Evolutionary conservation across 2,888 invertebrate species (phyloP).

Genomic region (Orgyia antiqua): DNA sequence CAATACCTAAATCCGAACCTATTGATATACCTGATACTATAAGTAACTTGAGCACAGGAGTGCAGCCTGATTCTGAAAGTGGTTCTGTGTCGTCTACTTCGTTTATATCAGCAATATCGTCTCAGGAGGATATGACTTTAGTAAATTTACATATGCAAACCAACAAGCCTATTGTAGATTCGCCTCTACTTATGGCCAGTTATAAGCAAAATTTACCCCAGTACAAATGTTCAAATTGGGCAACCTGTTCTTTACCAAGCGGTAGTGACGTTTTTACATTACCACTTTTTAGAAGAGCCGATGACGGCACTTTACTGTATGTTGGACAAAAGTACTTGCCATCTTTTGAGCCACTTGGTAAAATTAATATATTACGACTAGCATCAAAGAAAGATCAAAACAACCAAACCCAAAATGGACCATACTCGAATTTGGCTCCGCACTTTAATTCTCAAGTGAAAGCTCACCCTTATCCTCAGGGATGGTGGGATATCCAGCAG

Average conservation of each 20-base stretch:
- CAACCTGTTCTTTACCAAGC: conserved; percentile 82
- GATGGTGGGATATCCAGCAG: conserved; percentile 73
- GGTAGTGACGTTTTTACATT: conserved; percentile 88
- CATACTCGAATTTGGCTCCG: conserved; percentile 57
- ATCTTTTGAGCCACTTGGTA: conserved; percentile 55
- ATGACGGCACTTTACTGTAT: conserved; percentile 86
- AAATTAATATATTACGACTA: conserved; percentile 56
- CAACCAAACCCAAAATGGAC: conserved; percentile 59
- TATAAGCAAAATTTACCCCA: conserved; percentile 95
- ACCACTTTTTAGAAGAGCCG: conserved; percentile 87
- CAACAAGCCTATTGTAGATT: conserved; percentile 93
- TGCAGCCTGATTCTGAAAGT: conserved; percentile 84
- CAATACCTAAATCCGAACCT: conserved; percentile 53
- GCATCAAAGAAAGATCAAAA: conserved; percentile 66
- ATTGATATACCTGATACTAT: conserved; percentile 58
- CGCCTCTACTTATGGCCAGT: conserved; percentile 95
- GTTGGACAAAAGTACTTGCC: conserved; percentile 79
- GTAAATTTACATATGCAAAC: conserved; percentile 97
- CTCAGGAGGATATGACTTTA: conserved; percentile 93
- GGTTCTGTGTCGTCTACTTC: conserved; percentile 90
- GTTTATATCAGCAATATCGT: conserved; percentile 93
- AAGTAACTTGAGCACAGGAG: conserved; percentile 60
- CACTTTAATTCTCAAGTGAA: conserved; percentile 71
- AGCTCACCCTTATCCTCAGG: conserved; percentile 68
- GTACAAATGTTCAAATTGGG: conserved; percentile 87